These are phyloP conservation scores for Plagiodera versicolora DNA, from an alignment of 2,888 invertebrate genomes.

Conservation along the genomic window DNA sequence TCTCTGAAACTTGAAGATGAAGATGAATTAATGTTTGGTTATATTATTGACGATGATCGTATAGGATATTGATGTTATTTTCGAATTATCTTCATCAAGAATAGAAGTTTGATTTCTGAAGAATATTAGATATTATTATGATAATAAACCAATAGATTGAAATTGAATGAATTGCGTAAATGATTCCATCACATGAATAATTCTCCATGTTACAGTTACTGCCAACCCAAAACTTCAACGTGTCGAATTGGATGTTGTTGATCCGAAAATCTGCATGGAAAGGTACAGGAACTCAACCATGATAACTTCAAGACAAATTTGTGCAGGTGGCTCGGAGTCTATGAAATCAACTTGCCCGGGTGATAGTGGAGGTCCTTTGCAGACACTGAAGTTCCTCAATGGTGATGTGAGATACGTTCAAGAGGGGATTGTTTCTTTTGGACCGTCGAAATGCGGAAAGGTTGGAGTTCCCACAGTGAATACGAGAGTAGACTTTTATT, in stretches of 20 bases:
- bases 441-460: slow-evolving; percentile 51
- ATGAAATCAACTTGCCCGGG: slow-evolving; percentile 63
- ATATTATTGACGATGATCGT: too few relatives aligned
- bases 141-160: too few relatives aligned
- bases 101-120: too few relatives aligned
- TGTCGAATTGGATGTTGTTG: slow-evolving; percentile 50
- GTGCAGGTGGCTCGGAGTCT: slow-evolving; percentile 61
- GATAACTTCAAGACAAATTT: slow-evolving; percentile 56
- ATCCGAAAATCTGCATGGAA: slow-evolving; percentile 43
- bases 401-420: slow-evolving; percentile 47
- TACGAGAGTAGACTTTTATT: slow-evolving; percentile 64
- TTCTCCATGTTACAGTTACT: slow-evolving; percentile 35
- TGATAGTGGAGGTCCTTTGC: slow-evolving; percentile 69
- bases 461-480: slow-evolving; percentile 71
- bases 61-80: too few relatives aligned
- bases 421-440: slow-evolving; percentile 58
- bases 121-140: too few relatives aligned
- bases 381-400: slow-evolving; percentile 49
- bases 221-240: slow-evolving; percentile 49
- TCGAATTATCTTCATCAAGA: too few relatives aligned
- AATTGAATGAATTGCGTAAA: too few relatives aligned
- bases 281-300: slow-evolving; percentile 37
- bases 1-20: too few relatives aligned
- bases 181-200: not conserved
- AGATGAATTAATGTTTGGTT: too few relatives aligned